These are phyloP conservation scores for Pelodiscus sinensis DNA, from an alignment of 2,113 vertebrate genomes.

Conservation along the genomic window DNA sequence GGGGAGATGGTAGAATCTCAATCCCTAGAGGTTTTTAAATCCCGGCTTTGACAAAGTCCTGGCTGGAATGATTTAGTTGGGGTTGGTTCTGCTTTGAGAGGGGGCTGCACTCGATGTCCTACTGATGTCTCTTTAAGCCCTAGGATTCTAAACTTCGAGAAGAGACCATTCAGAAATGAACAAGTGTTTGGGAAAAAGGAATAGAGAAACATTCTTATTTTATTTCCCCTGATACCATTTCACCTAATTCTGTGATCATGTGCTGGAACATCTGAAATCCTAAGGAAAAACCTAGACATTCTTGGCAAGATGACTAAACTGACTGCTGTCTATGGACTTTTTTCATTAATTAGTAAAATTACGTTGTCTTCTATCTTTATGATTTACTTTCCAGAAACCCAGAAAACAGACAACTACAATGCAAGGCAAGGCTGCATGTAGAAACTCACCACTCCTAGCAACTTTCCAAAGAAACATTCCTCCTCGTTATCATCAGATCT, in stretches of 20 bases:
- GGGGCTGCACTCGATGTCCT: no score
- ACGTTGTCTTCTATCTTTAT: background rate
- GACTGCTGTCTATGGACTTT: background rate
- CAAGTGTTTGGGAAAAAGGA: background rate
- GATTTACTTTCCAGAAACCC: background rate
- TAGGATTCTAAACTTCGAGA: background rate
- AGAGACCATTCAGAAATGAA: fast-evolving
- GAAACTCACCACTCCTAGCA: background rate
- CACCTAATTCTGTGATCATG: fast-evolving
- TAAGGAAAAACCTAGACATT: no score
- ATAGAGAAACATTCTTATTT: background rate
- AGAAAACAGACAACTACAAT: background rate
- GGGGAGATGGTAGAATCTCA: no score
- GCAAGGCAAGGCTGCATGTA: background rate
- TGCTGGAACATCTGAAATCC: background rate
- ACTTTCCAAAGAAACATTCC: background rate
- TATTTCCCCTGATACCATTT: background rate
- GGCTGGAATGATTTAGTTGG: no score
- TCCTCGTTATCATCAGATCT: fast-evolving
- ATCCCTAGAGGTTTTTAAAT: no score
- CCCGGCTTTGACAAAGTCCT: no score
- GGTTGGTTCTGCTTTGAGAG: no score
- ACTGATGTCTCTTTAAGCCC: no score
- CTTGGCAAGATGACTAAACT: constrained; percentile 7
- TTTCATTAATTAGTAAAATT: constrained; percentile 19